Base-by-base conservation (phyloP, 2,113 vertebrate species). In the Hippocampus abdominalis region DNA sequence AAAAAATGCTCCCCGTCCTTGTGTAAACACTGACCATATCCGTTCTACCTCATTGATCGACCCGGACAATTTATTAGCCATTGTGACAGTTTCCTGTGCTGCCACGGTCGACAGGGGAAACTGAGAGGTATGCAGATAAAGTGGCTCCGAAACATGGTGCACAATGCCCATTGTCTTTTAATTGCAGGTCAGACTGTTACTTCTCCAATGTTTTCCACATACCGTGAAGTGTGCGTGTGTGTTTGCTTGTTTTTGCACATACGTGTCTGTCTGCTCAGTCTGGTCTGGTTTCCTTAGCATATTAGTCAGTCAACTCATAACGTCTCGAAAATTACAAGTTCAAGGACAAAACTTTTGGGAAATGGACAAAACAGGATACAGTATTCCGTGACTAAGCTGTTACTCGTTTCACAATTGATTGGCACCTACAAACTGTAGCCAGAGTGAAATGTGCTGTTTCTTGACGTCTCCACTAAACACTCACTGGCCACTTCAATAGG, bases 111-210 rank as follows among this genome's bases (percentile, higher is more conserved):
- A 73, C 80, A 71, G 73, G 87, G 92, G 91, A 91, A 92, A 84
- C 74, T 57, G 73, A 85, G 85, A 90, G 85, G 75, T 81, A 86
- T 85, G 81, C 74, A 84, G 90, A 91, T 91, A 91, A 91, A 88
- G 84, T 78, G 74, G 74, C 54, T 80, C 78, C 16, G 85, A 86
- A 86, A 75, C 71, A 72, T 66, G 79, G 16, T 18, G 54, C 79
- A 93, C 91, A 93, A 93, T 92, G 75, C 79, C 91, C 81, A 91
- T 93, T 92, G 92, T 93, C 81, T 92, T 86, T 88, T 90, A 86
- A 91, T 89, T 85, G 79, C 81, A 77, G 81, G 85, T 90, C 80
- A 85, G 82, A 89, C 73, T 78, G 80, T 87, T 89, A 86, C 83
- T 53, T 74, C 65, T 16, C 54, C 48, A 88, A 84, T 87, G 81